Base-by-base conservation (phyloP, 2,797 vertebrate species). In the Scolopax bukidnonensis region DNA sequence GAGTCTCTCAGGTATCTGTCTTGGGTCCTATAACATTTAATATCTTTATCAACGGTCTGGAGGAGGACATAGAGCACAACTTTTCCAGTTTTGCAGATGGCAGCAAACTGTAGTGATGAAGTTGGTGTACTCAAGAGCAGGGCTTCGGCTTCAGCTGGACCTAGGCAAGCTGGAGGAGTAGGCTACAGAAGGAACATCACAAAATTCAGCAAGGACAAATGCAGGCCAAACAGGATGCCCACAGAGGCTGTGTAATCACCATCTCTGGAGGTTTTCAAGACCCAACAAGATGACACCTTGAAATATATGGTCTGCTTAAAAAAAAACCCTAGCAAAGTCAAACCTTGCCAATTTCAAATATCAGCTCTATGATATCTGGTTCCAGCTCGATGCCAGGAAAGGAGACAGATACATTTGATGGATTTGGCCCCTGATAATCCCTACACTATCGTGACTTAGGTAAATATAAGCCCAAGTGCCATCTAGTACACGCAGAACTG, bases 351-450 rank as follows among this genome's bases (percentile, higher is more conserved):
- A 93, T 65, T 99, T 99, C 93, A 99, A 98, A 93, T 92, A 40
- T 77, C 98, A 99, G 85, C 98, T 99, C 59, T 97, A 98, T 80
- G 63, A 96, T 21, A 23, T 47, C 47, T 47, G 23, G 47, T 47
- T 99, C 95, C 97, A 98, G 20, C 97, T 99, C 32, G 99, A 99
- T 93, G 97, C 98, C 97, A 97, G 99, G 87, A 97, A 90, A 54
- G 98, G 96, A 83, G 80, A 95, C 41, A 98, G 98, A 98, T 99
- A 97, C 96, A 98, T 89, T 27, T 33, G 47, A 38, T 50, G 30
- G 36, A 45, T 19, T 45, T 45, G 43, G 43, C 43, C 43, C 43
- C 43, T 45, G 43, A 32, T 85, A 47, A 83, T 54, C 45, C 63
- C 57, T 60, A 10, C 23, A 5, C 28, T 78, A 5, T 57, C 65